These are phyloP conservation scores for Sarcophaga carnaria DNA, from an alignment of 2,888 invertebrate species.

Conservation along the genomic window DNA sequence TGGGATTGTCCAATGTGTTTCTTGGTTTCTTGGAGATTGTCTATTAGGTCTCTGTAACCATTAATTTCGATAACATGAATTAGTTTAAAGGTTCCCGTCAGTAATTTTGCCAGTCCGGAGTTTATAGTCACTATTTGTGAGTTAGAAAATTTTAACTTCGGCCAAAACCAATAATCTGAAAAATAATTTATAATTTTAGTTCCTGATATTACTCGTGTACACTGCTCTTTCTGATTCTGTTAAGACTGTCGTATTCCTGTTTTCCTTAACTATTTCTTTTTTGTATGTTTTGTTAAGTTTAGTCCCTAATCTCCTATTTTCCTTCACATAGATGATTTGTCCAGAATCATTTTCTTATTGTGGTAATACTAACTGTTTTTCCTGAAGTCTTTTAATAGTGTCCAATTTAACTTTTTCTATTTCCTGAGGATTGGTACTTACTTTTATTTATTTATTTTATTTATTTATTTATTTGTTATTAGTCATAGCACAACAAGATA, in stretches of 20 bases:
- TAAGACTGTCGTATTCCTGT: constrained; percentile 37
- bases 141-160: constrained; percentile 30
- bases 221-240: background rate
- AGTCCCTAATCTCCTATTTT: constrained; percentile 51
- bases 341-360: constrained; percentile 34
- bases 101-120: constrained; percentile 1
- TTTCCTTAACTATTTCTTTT: constrained; percentile 49
- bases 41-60: background rate
- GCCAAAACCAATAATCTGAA: constrained; percentile 21
- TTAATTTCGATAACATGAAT: constrained; percentile 25
- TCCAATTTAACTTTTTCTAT: constrained; percentile 13
- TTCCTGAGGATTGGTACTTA: constrained; percentile 24
- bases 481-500: too few relatives aligned
- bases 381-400: constrained; percentile 17
- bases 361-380: constrained; percentile 44
- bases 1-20: background rate
- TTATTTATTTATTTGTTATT: too few relatives aligned
- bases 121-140: constrained; percentile 16
- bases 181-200: constrained; percentile 12
- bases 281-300: constrained; percentile 35
- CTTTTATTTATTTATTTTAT: background rate
- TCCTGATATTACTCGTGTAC: constrained; percentile 29
- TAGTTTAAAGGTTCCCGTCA: constrained; percentile 40
- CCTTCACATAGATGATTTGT: constrained; percentile 37
- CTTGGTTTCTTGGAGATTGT: background rate